Conservation (phyloP, 2,113 vertebrate genomes). For the Cheilinus undulatus region DNA sequence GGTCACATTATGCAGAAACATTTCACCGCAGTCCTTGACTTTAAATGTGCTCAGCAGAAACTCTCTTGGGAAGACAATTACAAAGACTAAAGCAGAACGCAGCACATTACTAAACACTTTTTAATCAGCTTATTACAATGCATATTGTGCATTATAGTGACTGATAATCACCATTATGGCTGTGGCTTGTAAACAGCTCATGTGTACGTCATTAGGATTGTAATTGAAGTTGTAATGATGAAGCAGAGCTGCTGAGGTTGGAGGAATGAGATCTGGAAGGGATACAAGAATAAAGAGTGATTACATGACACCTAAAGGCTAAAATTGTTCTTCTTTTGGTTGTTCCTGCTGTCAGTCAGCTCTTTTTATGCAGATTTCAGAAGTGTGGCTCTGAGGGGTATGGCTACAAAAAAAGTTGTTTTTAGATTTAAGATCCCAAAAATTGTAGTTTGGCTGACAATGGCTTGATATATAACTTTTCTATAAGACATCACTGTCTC, state of each 20-base stretch:
- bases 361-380: conserved; percentile 12
- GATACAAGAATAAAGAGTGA: neutral
- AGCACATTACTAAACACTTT: conserved; percentile 1
- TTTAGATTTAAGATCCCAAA: too few relatives aligned
- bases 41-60: conserved; percentile 17
- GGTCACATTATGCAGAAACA: conserved; percentile 32
- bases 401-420: too few relatives aligned
- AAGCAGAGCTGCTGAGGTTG: conserved; percentile 2
- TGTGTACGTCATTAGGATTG: conserved; percentile 5
- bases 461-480: too few relatives aligned
- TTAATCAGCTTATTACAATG: conserved; percentile 13
- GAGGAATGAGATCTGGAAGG: neutral
- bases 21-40: conserved; percentile 24
- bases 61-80: conserved; percentile 30
- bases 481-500: too few relatives aligned
- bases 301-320: neutral
- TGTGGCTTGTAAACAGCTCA: conserved; percentile 9
- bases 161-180: conserved; percentile 29
- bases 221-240: conserved; percentile 5
- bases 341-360: neutral
- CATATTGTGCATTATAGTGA: conserved; percentile 16
- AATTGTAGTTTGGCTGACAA: too few relatives aligned
- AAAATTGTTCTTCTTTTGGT: neutral
- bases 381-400: neutral
- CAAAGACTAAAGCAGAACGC: conserved; percentile 8